Base-by-base conservation (phyloP, 2,113 vertebrate species). In the Hydropotes inermis region DNA sequence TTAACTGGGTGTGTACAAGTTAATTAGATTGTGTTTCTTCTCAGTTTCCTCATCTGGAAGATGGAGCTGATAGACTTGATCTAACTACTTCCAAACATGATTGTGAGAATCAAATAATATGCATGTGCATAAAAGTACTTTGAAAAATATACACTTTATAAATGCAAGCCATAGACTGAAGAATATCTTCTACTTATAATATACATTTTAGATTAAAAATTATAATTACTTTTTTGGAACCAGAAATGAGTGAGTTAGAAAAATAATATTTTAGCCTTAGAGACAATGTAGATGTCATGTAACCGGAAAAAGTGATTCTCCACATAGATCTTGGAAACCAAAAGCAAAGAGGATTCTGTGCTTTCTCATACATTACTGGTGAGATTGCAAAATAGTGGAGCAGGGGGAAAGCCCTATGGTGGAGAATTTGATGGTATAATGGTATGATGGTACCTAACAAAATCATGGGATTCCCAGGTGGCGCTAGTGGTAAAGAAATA, bases 21-120 rank as follows among this genome's bases (percentile, higher is more conserved):
- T 52, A 92, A 23, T 92, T 81, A 89, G 82, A 27, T 36, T 87
- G 27, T 87, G 14, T 85, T 92, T 82, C 23, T n/a, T 92, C 33
- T 95, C 50, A 33, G 3, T 86, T 74, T 94, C 28, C 54, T 95
- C 55, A 88, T 91, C 94, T 94, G 43, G 33, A 96, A 96, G 15
- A 43, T 76, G 47, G 57, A 91, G 4, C 47, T 81, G 23, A 30
- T 93, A n/a, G 6, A 60, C 57, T 82, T 87, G 7, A 55, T 54
- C 5, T 67, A 6, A 60, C 43, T 27, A 27, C 16, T 89, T 88
- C 13, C 54, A n/a, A 91, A 39, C 28, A 78, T 70, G 70, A 5
- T 19, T 78, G 3, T 57, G 81, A 91, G 39, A 16, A 89, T 64
- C 52, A 96, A 81, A 67, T 74, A 61, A 88, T 87, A 90, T 87